phyloP scores from a whole-genome alignment of 2,113 vertebrate genomes.

The Chaenogobius annularis region DNA sequence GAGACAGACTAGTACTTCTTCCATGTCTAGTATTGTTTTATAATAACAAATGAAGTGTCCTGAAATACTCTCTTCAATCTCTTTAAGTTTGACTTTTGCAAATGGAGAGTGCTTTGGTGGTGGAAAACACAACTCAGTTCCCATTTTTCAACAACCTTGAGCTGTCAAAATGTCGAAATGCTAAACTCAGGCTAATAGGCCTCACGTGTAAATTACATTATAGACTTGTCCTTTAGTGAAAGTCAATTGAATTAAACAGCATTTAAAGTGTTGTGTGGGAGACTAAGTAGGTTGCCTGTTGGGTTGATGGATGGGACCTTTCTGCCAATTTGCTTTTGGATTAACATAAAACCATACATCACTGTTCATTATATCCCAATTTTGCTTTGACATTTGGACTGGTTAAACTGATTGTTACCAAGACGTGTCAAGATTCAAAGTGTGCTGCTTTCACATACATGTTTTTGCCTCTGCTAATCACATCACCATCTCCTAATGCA shows the following conservation, averaged over 20 bases:
- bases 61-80: background rate
- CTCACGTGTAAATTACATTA: slow-evolving; percentile 54
- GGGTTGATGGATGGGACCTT: slow-evolving; percentile 77
- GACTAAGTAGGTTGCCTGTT: slow-evolving; percentile 75
- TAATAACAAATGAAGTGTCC: background rate
- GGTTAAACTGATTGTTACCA: slow-evolving; percentile 68
- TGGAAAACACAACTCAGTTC: background rate
- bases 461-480: slow-evolving; percentile 64
- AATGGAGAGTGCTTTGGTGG: background rate
- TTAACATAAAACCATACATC: slow-evolving; percentile 79
- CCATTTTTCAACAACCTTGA: slow-evolving; percentile 49
- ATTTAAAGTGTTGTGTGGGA: slow-evolving; percentile 67
- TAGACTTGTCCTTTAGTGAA: slow-evolving; percentile 54
- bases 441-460: slow-evolving; percentile 68
- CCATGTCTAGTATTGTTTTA: background rate
- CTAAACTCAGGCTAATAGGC: slow-evolving; percentile 31
- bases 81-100: background rate
- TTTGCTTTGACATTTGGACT: slow-evolving; percentile 66
- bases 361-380: slow-evolving; percentile 82
- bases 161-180: slow-evolving; percentile 36
- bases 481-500: slow-evolving; percentile 78
- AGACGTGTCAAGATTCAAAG: slow-evolving; percentile 56
- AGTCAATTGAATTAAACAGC: slow-evolving; percentile 73
- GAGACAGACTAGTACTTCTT: background rate
- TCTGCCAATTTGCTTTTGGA: slow-evolving; percentile 64